These are phyloP conservation scores for Chrysotoxum bicinctum DNA, from an alignment of 2,888 invertebrate species.

Conservation along the genomic window DNA sequence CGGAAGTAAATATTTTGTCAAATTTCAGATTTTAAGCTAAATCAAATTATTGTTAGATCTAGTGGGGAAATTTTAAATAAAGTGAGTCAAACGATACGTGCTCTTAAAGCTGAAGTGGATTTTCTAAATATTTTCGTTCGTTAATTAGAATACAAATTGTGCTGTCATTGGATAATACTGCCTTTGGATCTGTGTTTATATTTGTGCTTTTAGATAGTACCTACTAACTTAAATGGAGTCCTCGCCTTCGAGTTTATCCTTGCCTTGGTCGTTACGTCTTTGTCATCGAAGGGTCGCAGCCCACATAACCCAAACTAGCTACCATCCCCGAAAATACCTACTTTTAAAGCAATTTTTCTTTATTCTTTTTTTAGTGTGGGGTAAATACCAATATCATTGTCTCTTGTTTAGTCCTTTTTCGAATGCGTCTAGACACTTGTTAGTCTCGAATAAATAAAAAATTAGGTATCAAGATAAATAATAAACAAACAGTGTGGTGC, in stretches of 20 bases:
- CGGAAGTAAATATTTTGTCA: neutral
- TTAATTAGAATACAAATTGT: no score
- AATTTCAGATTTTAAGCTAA: neutral
- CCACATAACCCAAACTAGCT: neutral
- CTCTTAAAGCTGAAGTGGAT: no score
- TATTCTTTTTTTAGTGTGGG: neutral
- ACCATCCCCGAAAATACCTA: neutral
- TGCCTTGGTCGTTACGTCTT: constrained; percentile 18
- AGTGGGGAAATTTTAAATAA: neutral
- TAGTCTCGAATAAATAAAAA: constrained; percentile 5
- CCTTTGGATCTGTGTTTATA: no score
- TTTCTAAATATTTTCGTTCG: no score
- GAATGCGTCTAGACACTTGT: constrained; percentile 54
- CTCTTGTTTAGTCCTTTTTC: constrained; percentile 26
- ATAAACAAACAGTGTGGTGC: constrained; percentile 23
- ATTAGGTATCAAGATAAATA: neutral
- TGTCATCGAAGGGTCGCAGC: constrained; percentile 40
- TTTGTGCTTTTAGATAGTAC: no score
- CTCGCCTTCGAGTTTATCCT: neutral
- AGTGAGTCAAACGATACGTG: neutral
- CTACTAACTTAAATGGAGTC: no score
- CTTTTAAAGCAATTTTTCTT: constrained; percentile 1
- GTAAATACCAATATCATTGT: neutral
- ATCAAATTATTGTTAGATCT: neutral
- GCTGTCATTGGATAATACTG: no score